These are phyloP conservation scores for Tychaedon coryphoeus DNA, from an alignment of 2,113 vertebrate species.

Conservation along the genomic window DNA sequence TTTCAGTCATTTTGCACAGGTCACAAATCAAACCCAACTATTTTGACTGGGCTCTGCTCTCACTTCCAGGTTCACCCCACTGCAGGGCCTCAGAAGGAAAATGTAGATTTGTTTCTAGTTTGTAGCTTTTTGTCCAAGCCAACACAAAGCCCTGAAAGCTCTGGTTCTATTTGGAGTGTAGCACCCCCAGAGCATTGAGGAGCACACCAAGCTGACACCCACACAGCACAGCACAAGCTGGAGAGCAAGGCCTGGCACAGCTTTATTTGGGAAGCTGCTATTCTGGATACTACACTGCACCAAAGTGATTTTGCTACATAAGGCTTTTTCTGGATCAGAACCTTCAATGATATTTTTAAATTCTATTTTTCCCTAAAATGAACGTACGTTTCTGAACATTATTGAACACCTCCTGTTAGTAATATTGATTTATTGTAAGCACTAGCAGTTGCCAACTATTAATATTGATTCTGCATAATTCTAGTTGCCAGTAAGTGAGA, in stretches of 20 bases:
- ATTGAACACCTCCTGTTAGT: neutral
- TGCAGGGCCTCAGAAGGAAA: neutral
- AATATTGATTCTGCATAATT: neutral
- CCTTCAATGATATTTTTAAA: neutral
- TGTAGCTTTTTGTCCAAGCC: neutral
- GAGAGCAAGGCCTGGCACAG: neutral
- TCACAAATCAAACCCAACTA: neutral
- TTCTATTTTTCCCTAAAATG: neutral
- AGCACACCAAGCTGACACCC: slow-evolving; percentile 26
- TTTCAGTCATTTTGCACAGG: neutral
- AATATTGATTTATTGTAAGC: neutral
- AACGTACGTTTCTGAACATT: neutral
- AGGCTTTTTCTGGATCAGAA: neutral
- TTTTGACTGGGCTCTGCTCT: neutral
- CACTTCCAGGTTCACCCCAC: neutral
- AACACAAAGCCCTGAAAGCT: neutral
- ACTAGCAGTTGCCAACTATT: neutral
- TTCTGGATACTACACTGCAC: slow-evolving; percentile 12
- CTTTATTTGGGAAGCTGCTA: slow-evolving; percentile 17
- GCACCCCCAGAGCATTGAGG: neutral
- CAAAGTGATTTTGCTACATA: neutral
- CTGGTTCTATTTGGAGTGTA: neutral
- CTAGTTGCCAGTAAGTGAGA: neutral
- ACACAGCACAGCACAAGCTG: neutral
- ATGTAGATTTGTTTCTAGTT: neutral